These are phyloP conservation scores for Harpalus rufipes DNA, from an alignment of 2,888 invertebrate species.

Conservation along the genomic window DNA sequence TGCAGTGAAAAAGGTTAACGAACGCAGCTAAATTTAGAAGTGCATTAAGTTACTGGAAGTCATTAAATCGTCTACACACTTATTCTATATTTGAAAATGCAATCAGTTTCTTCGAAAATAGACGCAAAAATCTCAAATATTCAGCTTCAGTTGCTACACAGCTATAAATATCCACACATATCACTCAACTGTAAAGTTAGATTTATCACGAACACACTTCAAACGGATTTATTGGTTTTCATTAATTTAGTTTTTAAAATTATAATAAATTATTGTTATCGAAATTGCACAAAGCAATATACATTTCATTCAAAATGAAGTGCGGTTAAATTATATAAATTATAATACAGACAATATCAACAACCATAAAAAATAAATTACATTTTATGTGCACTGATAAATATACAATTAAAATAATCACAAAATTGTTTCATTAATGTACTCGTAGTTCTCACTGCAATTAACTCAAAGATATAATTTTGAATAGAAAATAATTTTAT, in stretches of 20 bases:
- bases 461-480: no score
- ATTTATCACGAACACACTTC: neutral
- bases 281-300: no score
- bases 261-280: no score
- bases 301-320: no score
- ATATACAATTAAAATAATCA: no score
- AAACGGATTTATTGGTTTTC: neutral
- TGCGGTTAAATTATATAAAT: no score
- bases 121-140: conserved; percentile 47
- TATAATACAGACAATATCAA: no score
- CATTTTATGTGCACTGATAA: no score
- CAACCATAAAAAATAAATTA: no score
- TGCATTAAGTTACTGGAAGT: conserved; percentile 49
- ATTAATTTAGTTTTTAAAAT: neutral
- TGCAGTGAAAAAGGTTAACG: conserved; percentile 39
- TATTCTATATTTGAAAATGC: conserved; percentile 61
- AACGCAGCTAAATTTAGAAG: conserved; percentile 45
- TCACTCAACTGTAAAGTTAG: neutral
- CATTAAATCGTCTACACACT: conserved; percentile 54
- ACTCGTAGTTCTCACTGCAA: no score
- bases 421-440: no score
- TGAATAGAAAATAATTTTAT: no score
- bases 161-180: neutral
- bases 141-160: neutral
- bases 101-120: conserved; percentile 45